Base-by-base conservation (phyloP, 2,888 invertebrate genomes). In the Euproctis similis region DNA sequence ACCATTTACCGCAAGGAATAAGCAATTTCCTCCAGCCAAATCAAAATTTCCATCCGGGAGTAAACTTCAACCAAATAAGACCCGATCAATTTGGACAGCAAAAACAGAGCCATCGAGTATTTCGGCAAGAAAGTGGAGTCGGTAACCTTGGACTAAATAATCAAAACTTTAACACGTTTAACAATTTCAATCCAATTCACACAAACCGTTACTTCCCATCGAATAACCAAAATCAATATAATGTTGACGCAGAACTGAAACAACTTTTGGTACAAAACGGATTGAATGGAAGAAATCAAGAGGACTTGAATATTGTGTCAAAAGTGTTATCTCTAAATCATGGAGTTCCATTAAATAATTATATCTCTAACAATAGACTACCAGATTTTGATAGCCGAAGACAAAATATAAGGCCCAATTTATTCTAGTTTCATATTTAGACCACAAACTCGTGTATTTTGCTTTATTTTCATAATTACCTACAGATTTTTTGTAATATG, bases 261-360 rank as follows among this genome's bases (percentile, higher is more conserved):
- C 87, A 88, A 45, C 70, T 92, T 23, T 63, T 92, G 9, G 85
- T 84, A 26, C 89, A 90, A 60, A 89, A 89, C 26, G 91, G 91
- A 17, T 82, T 92, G 20, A 88, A 88, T 21, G 80, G 78, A 22
- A 86, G 88, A 44, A 78, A 77, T 39, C 87, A 88, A 31, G 93
- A 93, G 61, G 93, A 94, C 69, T 77, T 94, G 27, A 92, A 91
- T 61, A 91, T 94, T 53, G 92, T 94, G 17, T 90, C 92, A 24
- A 93, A 93, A 77, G 91, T 94, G 35, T 73, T 94, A 52, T 92
- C 93, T 5, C 73, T 93, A 30, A 93, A 94, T 68, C 93, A 93
- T 53, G 91, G 91, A 25, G 81, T 90, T n/a, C 58, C 87, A 4
- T 53, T 87, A 1, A 75, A 76, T 39, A 73, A 72, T 31, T 66